Evolutionary conservation across 2,113 vertebrate genomes (phyloP).

Genomic region (Protomyctophum bolini): DNA sequence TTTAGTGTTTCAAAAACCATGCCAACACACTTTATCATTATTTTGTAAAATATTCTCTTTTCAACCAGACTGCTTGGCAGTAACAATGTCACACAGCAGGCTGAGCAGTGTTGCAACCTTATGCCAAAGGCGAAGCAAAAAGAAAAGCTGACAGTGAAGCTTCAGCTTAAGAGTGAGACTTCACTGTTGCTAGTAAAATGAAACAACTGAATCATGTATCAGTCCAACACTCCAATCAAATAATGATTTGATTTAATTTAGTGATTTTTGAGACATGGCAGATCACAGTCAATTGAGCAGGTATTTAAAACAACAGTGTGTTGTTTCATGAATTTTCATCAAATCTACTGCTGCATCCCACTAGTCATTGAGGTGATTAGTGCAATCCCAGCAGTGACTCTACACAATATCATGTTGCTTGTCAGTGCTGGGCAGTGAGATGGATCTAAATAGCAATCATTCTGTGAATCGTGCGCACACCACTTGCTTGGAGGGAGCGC

Average conservation of each 20-base stretch:
- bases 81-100: conserved; percentile 45
- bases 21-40: conserved; percentile 30
- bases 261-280: background rate
- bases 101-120: conserved; percentile 26
- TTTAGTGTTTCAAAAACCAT: conserved; percentile 48
- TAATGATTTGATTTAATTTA: conserved; percentile 8
- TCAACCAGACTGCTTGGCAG: conserved; percentile 33
- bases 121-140: conserved; percentile 16
- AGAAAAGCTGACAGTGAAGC: conserved; percentile 36
- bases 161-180: conserved; percentile 18
- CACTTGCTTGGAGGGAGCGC: conserved; percentile 64
- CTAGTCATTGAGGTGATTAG: conserved; percentile 15
- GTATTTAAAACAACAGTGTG: too few species aligned
- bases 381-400: conserved; percentile 25
- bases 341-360: conserved; percentile 17
- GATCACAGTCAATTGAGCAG: background rate
- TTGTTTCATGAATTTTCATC: background rate
- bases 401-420: conserved; percentile 36
- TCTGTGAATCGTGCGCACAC: conserved; percentile 68
- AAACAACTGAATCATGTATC: background rate
- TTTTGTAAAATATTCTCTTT: conserved; percentile 24
- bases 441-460: conserved; percentile 49
- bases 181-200: conserved; percentile 46
- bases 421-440: conserved; percentile 52
- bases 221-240: conserved; percentile 19